Conservation (phyloP, 2,888 invertebrate species). For the Netelia inedita region DNA sequence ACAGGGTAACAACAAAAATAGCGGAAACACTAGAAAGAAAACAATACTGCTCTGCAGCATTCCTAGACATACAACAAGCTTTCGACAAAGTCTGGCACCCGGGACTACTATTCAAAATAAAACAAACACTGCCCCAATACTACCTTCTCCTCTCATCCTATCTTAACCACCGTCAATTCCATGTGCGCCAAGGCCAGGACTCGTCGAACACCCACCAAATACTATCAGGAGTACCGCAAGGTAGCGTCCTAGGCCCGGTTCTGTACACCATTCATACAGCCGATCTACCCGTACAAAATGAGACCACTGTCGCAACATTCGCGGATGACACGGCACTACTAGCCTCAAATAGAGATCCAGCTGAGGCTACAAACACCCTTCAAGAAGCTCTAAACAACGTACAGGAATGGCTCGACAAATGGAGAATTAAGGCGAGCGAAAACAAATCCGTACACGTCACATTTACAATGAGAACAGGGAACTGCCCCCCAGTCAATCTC, state of each 20-base stretch:
- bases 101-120: conserved; percentile 70
- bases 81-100: too few relatives aligned
- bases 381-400: conserved; percentile 16
- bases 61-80: conserved; percentile 70
- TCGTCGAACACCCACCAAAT: background rate
- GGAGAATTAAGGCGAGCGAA: conserved; percentile 36
- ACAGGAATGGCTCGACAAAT: conserved; percentile 15
- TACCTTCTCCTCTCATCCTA: conserved; percentile 53
- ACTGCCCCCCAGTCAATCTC: conserved; percentile 51
- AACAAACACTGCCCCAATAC: conserved; percentile 58
- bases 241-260: conserved; percentile 44
- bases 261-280: conserved; percentile 32
- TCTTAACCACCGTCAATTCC: conserved; percentile 14
- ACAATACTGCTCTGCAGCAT: conserved; percentile 67
- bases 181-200: conserved; percentile 27
- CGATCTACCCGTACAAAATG: conserved; percentile 22
- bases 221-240: conserved; percentile 34
- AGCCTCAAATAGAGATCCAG: background rate
- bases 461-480: conserved; percentile 67
- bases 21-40: conserved; percentile 64
- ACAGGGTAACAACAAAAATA: conserved; percentile 67
- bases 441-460: conserved; percentile 16
- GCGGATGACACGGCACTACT: conserved; percentile 52
- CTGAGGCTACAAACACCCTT: background rate
- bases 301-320: conserved; percentile 16